Conservation (phyloP, 1,140 invertebrate species). For the Nixonia krombeini region DNA sequence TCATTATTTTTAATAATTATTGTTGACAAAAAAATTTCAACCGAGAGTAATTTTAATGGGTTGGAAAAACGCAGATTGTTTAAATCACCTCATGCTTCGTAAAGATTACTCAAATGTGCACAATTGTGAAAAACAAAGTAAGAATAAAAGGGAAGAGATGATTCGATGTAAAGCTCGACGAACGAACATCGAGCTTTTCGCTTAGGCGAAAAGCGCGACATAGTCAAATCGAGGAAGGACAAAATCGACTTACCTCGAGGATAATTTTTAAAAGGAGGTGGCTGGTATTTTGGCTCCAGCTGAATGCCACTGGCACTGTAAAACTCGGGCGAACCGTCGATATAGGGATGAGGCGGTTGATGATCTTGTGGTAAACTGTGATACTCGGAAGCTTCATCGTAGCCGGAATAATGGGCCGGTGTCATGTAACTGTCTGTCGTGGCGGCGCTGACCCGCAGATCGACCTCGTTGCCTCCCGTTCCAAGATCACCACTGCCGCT, state of each 20-base stretch:
- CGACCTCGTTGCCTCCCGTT: constrained; percentile 58
- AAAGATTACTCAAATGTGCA: no score
- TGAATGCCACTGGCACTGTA: constrained; percentile 76
- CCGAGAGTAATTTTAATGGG: no score
- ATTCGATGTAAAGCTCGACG: no score
- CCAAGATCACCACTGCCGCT: constrained; percentile 50
- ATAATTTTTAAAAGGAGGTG: constrained; percentile 78
- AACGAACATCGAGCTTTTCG: no score
- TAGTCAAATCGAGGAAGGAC: no score
- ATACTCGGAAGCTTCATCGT: constrained; percentile 80
- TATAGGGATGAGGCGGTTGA: constrained; percentile 72
- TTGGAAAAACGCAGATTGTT: no score
- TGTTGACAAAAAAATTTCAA: no score
- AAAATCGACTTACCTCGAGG: constrained; percentile 76
- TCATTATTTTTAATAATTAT: no score
- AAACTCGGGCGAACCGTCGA: constrained; percentile 83
- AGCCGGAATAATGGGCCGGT: constrained; percentile 71
- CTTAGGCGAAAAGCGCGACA: no score
- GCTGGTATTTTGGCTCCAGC: constrained; percentile 80
- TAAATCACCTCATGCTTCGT: no score
- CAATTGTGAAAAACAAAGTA: no score
- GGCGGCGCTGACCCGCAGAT: constrained; percentile 57
- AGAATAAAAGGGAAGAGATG: no score
- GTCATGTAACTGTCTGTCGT: constrained; percentile 66
- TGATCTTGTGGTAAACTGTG: constrained; percentile 77